These are phyloP conservation scores for Setipinna tenuifilis DNA, from an alignment of 2,797 vertebrate genomes.

Conservation along the genomic window DNA sequence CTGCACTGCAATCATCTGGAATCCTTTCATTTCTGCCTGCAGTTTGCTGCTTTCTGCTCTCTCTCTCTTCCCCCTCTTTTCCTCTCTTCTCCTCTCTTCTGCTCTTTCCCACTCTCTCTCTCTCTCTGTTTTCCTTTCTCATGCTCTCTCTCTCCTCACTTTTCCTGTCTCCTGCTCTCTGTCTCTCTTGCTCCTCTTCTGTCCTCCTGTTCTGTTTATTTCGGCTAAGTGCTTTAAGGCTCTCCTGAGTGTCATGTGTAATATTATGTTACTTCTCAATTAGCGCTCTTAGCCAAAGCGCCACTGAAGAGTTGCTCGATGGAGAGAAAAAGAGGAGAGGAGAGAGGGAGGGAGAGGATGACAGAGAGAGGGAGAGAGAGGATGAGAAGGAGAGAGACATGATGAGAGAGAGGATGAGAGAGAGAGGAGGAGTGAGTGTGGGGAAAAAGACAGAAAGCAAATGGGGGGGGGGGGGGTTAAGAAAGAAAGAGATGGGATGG, in stretches of 20 bases:
- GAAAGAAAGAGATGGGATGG: slow-evolving; percentile 53
- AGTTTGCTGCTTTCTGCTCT: neutral
- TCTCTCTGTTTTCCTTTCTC: neutral
- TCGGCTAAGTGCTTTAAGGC: slow-evolving; percentile 47
- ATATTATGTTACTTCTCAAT: neutral
- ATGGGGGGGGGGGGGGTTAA: slow-evolving; percentile 58
- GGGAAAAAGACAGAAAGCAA: slow-evolving; percentile 31
- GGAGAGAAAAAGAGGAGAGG: slow-evolving; percentile 36
- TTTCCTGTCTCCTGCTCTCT: neutral
- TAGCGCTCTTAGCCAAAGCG: slow-evolving; percentile 26
- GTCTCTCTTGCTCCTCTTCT: too few species aligned
- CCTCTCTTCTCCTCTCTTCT: too few species aligned
- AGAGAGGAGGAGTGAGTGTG: slow-evolving; percentile 29
- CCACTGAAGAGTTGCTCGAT: slow-evolving; percentile 27
- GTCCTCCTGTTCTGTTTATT: slow-evolving; percentile 57
- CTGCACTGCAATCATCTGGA: slow-evolving; percentile 28
- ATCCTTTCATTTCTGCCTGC: neutral
- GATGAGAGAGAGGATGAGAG: neutral
- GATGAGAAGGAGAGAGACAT: neutral
- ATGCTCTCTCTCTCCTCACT: neutral
- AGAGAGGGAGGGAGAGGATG: slow-evolving; percentile 38
- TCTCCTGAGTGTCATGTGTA: slow-evolving; percentile 29
- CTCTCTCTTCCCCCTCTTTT: neutral
- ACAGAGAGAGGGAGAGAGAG: neutral
- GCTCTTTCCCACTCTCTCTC: too few species aligned